Percentiles rank a stretch among this genome's conserved stretches.
Conservation (phyloP, 2,113 vertebrate species). For the Vireo altiloquus region DNA sequence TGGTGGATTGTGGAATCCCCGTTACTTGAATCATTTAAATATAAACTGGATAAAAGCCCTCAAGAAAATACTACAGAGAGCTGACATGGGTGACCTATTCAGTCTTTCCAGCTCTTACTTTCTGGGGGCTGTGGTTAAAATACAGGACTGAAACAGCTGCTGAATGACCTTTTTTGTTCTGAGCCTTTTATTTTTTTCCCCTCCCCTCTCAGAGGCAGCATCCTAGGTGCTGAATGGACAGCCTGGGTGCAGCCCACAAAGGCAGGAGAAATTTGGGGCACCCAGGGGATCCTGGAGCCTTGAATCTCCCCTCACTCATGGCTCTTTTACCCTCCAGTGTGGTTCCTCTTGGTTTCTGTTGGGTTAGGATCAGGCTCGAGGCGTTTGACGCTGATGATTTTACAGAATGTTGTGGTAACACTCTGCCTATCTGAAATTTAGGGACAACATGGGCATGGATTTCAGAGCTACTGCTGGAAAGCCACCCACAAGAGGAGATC, state of each 20-base stretch:
- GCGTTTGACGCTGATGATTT: neutral
- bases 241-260: neutral
- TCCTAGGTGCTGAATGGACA: neutral
- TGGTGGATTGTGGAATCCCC: neutral
- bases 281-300: neutral
- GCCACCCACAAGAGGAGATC: neutral
- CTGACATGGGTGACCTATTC: neutral
- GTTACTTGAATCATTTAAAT: neutral
- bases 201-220: neutral
- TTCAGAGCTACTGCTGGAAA: neutral
- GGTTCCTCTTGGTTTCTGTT: neutral
- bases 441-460: neutral
- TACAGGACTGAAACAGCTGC: neutral
- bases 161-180: neutral
- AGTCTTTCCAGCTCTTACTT: neutral
- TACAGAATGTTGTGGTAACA: neutral
- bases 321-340: neutral
- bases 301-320: neutral
- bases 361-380: neutral
- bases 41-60: neutral
- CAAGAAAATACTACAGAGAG: neutral
- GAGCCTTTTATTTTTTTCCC: neutral
- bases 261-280: neutral
- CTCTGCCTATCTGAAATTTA: neutral
- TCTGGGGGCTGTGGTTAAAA: neutral